Conservation (phyloP, 2,113 vertebrate species). For the Gorsachius goisagi region DNA sequence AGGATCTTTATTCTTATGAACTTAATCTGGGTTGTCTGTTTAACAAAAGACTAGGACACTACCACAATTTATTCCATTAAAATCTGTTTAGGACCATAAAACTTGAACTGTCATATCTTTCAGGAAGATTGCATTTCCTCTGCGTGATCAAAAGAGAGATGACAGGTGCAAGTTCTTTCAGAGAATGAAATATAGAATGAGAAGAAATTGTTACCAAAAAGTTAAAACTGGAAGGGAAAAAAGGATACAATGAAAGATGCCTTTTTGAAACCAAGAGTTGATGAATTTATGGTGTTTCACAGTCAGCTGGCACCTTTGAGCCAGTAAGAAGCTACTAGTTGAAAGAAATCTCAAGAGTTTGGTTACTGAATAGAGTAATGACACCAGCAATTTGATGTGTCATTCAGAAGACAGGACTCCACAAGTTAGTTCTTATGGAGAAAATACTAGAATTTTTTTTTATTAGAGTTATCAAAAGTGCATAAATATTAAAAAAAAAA, state of each 20-base stretch:
- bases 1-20: neutral
- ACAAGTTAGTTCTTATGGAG: neutral
- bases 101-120: neutral
- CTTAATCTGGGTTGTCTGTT: neutral
- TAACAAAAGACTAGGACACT: neutral
- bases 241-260: neutral
- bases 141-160: neutral
- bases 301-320: neutral
- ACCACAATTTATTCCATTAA: neutral
- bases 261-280: neutral
- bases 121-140: neutral
- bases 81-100: neutral
- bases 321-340: neutral
- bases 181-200: neutral
- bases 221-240: neutral
- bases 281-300: neutral
- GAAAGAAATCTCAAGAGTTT: neutral
- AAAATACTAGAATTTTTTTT: neutral
- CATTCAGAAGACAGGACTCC: neutral
- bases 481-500: neutral
- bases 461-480: neutral
- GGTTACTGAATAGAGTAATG: neutral
- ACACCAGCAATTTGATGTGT: neutral
- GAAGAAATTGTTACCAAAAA: neutral
- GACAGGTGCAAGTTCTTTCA: neutral